phyloP scores from a whole-genome alignment of 1,140 invertebrate species.

The Pachypsylla venusta region DNA sequence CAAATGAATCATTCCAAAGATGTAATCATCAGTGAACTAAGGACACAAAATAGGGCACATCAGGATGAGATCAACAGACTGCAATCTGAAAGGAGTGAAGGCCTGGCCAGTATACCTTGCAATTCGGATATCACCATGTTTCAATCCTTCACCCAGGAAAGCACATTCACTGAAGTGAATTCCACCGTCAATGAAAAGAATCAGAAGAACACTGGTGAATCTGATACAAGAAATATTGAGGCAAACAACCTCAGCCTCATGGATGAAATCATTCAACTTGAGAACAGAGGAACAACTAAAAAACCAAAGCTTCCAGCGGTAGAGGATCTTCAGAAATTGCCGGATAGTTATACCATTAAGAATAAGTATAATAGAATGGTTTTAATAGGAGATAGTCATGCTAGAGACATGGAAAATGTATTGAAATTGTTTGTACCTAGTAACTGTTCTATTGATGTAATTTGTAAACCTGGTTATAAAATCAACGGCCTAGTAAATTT shows the following conservation, averaged over 20 bases:
- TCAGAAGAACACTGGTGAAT: no score
- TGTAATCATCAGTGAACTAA: background rate
- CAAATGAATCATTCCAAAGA: background rate
- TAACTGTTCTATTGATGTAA: background rate
- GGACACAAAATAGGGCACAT: background rate
- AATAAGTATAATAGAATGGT: background rate
- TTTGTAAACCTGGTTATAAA: background rate
- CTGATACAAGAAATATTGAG: no score
- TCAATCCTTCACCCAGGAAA: background rate
- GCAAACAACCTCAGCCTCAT: no score
- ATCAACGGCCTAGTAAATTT: background rate
- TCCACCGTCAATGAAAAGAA: background rate
- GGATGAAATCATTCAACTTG: background rate
- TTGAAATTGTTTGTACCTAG: background rate
- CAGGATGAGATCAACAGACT: background rate
- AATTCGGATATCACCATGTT: background rate
- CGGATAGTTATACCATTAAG: background rate
- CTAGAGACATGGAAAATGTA: background rate
- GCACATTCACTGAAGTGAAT: background rate
- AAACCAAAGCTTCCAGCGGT: background rate
- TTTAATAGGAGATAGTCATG: background rate
- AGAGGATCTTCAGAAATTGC: background rate
- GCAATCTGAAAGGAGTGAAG: background rate
- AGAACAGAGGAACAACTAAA: background rate
- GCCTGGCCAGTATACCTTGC: no score